phyloP scores from a whole-genome alignment of 2,113 vertebrate species.

The Corvus moneduloides region DNA sequence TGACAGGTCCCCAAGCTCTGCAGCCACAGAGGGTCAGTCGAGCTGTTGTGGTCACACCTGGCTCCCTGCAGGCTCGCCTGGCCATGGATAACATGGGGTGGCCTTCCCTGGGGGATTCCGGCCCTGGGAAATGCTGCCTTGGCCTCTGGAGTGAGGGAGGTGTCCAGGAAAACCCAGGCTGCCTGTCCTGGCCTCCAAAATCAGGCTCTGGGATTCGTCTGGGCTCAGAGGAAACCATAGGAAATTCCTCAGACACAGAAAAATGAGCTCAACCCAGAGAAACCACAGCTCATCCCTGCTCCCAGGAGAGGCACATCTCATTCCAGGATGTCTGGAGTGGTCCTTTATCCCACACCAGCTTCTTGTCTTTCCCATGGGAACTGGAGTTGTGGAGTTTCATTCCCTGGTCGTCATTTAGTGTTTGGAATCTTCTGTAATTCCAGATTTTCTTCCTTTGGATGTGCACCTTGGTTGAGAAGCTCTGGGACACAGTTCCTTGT shows the following conservation, averaged over 20 bases:
- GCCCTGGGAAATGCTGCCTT: background rate
- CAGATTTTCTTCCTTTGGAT: background rate
- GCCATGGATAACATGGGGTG: accelerated
- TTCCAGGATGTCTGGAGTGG: background rate
- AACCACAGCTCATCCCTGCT: background rate
- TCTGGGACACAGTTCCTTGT: background rate
- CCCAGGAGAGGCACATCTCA: background rate
- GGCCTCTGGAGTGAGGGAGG: background rate
- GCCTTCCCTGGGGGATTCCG: background rate
- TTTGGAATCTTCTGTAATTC: background rate
- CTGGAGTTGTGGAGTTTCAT: background rate
- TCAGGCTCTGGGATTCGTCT: background rate
- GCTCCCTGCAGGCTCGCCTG: background rate
- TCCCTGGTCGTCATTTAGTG: background rate
- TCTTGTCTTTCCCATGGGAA: background rate
- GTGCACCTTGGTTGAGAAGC: background rate
- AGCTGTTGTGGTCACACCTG: background rate
- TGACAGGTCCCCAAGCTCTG: background rate
- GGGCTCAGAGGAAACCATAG: background rate
- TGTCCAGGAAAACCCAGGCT: background rate
- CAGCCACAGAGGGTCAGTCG: background rate
- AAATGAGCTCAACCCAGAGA: background rate
- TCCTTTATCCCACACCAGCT: background rate
- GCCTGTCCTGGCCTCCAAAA: background rate
- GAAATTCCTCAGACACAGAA: background rate